phyloP scores from a whole-genome alignment of 2,113 vertebrate species.

The human (Homo sapiens) region GRCh38 chr3:109655501-109656000 shows the following conservation, averaged over 20 bases:
- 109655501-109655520: no score
- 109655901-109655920: background rate
- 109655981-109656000: background rate
- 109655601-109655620: no score
- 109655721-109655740: background rate
- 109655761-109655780: background rate
- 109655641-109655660: no score
- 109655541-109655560: no score
- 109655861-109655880: background rate
- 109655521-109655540: no score
- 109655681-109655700: no score
- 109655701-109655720: no score
- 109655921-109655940: background rate
- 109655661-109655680: no score
- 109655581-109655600: no score
- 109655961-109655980: background rate
- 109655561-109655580: no score
- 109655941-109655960: background rate
- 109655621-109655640: no score
- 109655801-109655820: background rate
- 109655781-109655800: background rate
- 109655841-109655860: background rate
- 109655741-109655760: background rate
- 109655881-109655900: background rate
- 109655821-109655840: background rate